Evolutionary conservation across 37 sponge, comb jelly and placozoan species (phyloP).

Genomic region (Hormiphora californensis): DNA sequence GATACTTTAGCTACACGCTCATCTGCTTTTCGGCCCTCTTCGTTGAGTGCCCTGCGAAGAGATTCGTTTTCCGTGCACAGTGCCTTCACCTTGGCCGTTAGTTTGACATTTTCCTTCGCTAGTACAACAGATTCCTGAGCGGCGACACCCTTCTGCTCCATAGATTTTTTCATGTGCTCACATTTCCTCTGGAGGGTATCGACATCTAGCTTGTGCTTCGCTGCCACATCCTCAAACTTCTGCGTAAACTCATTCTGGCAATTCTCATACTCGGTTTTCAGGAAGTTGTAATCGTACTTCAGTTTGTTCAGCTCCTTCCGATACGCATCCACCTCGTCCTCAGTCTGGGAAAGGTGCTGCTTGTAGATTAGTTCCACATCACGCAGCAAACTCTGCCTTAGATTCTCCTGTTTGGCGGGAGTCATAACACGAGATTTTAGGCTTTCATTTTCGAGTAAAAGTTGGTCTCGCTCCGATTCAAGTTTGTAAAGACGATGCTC

Average conservation of each 20-base stretch:
- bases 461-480: slow-evolving; percentile 22
- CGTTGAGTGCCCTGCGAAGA: background rate
- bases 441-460: slow-evolving; percentile 3
- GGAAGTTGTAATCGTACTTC: slow-evolving; percentile 31
- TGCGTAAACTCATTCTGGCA: slow-evolving; percentile 43
- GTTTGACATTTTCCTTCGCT: slow-evolving; percentile 20
- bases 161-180: slow-evolving; percentile 1
- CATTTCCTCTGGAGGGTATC: slow-evolving; percentile 36
- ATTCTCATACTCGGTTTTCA: slow-evolving; percentile 47
- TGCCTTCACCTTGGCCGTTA: slow-evolving; percentile 9
- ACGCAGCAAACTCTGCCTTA: background rate
- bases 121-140: slow-evolving; percentile 38
- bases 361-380: slow-evolving; percentile 49
- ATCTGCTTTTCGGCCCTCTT: slow-evolving; percentile 7
- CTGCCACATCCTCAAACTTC: slow-evolving; percentile 8
- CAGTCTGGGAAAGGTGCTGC: slow-evolving; percentile 51
- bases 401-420: slow-evolving; percentile 27
- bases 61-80: slow-evolving; percentile 24
- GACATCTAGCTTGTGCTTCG: slow-evolving; percentile 25
- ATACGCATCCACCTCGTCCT: slow-evolving; percentile 39
- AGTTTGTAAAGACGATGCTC: background rate
- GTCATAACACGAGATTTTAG: slow-evolving; percentile 46
- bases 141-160: slow-evolving; percentile 6
- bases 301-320: slow-evolving; percentile 37
- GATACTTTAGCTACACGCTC: slow-evolving; percentile 34